A percentile compares a stretch with the other conserved stretches of the same genome.
Conservation (phyloP, 2,113 vertebrate genomes). For the Electrona antarctica region DNA sequence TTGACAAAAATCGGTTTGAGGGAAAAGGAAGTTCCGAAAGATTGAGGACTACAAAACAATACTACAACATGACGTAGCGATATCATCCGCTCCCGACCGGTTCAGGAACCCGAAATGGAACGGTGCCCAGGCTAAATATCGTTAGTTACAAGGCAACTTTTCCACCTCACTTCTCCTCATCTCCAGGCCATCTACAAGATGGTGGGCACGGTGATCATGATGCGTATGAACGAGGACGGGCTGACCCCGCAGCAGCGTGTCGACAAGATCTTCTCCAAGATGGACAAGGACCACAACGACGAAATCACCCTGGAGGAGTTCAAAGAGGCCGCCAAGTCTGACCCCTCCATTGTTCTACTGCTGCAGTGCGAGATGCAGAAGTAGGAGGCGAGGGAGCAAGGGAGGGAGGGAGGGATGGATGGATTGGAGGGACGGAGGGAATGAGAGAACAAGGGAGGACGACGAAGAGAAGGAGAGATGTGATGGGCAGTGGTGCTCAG, state of each 20-base stretch:
- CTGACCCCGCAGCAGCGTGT: constrained; percentile 96
- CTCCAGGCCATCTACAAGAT: constrained; percentile 97
- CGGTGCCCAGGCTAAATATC: no score
- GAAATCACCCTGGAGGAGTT: constrained; percentile 98
- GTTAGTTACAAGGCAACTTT: background rate
- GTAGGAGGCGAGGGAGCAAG: constrained; percentile 72
- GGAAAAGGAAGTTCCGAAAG: no score
- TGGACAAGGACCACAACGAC: constrained; percentile 98
- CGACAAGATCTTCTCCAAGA: constrained; percentile 99
- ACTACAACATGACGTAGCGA: no score
- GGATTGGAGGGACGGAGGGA: constrained; percentile 1
- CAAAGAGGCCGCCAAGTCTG: constrained; percentile 95
- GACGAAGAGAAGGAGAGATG: constrained; percentile 5
- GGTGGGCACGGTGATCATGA: constrained; percentile 99
- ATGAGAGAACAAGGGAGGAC: constrained; percentile 1
- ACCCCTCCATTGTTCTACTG: constrained; percentile 95
- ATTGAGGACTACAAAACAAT: no score
- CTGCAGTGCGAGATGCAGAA: constrained; percentile 98
- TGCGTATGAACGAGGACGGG: constrained; percentile 98
- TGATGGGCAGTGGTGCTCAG: constrained; percentile 26
- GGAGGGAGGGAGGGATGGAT: background rate
- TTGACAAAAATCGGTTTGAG: no score
- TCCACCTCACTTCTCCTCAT: no score
- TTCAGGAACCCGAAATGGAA: no score
- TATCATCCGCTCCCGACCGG: no score